A percentile compares a stretch with the other conserved stretches of the same genome.
phyloP scores from a whole-genome alignment of 2,113 vertebrate genomes.

The Isurus oxyrinchus region DNA sequence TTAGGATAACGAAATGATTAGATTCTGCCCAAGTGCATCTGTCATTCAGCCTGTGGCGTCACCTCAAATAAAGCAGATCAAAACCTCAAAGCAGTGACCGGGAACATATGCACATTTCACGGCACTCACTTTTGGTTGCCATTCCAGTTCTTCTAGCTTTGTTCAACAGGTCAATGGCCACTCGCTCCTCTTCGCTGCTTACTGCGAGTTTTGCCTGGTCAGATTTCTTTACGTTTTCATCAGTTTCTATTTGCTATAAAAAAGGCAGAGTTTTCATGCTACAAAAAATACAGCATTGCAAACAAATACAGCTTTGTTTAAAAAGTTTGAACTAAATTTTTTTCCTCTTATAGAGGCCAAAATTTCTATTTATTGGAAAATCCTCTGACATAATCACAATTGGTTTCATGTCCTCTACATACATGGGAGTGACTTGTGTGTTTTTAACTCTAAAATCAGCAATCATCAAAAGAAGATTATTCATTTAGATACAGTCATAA shows the following conservation, averaged over 20 bases:
- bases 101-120: background rate
- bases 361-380: background rate
- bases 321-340: background rate
- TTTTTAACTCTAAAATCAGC: background rate
- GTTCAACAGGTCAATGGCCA: conserved; percentile 76
- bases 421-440: background rate
- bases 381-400: background rate
- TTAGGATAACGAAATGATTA: background rate
- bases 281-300: background rate
- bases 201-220: conserved; percentile 70
- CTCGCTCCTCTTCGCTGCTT: conserved; percentile 89
- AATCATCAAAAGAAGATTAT: background rate
- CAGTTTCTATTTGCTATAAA: conserved; percentile 83
- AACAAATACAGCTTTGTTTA: background rate
- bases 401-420: background rate
- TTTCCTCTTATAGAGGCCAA: no score
- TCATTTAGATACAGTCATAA: background rate
- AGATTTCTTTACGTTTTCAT: conserved; percentile 82
- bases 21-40: background rate
- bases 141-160: conserved; percentile 62
- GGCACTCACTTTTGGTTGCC: conserved; percentile 64
- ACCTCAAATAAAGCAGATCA: background rate
- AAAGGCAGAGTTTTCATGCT: background rate
- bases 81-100: background rate
- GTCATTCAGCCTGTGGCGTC: background rate